phyloP scores from a whole-genome alignment of 2,888 invertebrate species.

The Liodrosophila aerea region DNA sequence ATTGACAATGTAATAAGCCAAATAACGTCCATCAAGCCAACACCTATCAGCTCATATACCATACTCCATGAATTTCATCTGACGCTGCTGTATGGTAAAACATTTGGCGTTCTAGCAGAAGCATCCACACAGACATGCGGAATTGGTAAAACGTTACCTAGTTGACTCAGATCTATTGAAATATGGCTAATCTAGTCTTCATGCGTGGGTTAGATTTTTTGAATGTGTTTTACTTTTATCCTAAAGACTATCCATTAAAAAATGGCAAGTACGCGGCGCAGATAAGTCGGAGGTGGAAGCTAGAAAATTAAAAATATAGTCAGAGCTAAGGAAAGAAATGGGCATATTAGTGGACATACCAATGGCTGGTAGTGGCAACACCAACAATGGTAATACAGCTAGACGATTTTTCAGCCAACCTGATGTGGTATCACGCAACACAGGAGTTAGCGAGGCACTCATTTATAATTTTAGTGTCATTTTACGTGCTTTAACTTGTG shows the following conservation, averaged over 20 bases:
- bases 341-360: conserved; percentile 10
- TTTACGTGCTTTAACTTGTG: conserved; percentile 3
- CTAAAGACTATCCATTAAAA: conserved; percentile 6
- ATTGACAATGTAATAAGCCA: conserved; percentile 19
- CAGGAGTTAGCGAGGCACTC: conserved; percentile 11
- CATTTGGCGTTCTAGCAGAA: conserved; percentile 2
- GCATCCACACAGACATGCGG: conserved; percentile 2
- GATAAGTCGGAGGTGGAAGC: background rate
- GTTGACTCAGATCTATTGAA: conserved; percentile 1
- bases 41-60: background rate
- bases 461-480: conserved; percentile 23
- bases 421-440: conserved; percentile 15
- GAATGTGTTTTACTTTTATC: conserved; percentile 8
- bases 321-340: conserved; percentile 2
- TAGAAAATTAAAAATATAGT: background rate
- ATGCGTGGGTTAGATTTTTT: conserved; percentile 7
- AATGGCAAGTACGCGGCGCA: conserved; percentile 8
- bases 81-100: conserved; percentile 1
- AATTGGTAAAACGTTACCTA: conserved; percentile 1
- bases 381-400: conserved; percentile 25
- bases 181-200: conserved; percentile 5
- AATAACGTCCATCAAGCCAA: conserved; percentile 8
- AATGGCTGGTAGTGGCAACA: conserved; percentile 13
- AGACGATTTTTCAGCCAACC: conserved; percentile 20
- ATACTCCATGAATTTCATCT: conserved; percentile 8